phyloP scores from a whole-genome alignment of 2,797 vertebrate species.

The Silurus lanzhouensis region DNA sequence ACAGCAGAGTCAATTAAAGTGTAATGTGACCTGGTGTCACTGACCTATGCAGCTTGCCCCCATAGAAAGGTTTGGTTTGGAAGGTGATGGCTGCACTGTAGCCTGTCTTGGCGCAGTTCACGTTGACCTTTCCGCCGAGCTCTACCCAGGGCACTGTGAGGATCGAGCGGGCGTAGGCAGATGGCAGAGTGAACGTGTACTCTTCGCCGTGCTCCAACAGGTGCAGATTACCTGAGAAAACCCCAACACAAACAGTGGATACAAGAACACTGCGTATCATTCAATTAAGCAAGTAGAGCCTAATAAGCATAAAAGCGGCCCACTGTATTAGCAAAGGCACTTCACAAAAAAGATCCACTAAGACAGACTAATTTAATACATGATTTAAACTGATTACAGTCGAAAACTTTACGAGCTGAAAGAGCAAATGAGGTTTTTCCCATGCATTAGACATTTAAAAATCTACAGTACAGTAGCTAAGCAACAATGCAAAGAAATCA shows the following conservation, averaged over 20 bases:
- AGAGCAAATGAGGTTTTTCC: no score
- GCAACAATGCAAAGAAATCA: no score
- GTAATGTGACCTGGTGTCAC: constrained; percentile 43
- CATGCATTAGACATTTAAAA: no score
- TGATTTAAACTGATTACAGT: neutral
- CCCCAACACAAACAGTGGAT: constrained; percentile 1
- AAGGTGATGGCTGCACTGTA: constrained; percentile 97
- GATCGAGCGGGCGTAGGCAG: constrained; percentile 95
- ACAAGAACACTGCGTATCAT: neutral
- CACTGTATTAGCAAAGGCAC: neutral
- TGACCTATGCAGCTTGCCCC: constrained; percentile 94
- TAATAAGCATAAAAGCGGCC: neutral
- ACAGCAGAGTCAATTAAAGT: constrained; percentile 29
- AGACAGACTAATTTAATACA: neutral
- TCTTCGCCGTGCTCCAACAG: constrained; percentile 93
- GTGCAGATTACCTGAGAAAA: constrained; percentile 81
- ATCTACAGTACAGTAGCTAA: no score
- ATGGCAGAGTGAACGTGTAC: constrained; percentile 94
- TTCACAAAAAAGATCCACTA: neutral
- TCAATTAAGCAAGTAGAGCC: neutral
- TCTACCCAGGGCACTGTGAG: constrained; percentile 98
- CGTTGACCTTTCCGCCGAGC: constrained; percentile 93
- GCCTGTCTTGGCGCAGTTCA: constrained; percentile 89
- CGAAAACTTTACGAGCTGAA: neutral
- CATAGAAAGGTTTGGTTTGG: constrained; percentile 98